These are phyloP conservation scores for Tribolium castaneum DNA, from an alignment of 1,140 invertebrate species.

Conservation along the genomic window DNA sequence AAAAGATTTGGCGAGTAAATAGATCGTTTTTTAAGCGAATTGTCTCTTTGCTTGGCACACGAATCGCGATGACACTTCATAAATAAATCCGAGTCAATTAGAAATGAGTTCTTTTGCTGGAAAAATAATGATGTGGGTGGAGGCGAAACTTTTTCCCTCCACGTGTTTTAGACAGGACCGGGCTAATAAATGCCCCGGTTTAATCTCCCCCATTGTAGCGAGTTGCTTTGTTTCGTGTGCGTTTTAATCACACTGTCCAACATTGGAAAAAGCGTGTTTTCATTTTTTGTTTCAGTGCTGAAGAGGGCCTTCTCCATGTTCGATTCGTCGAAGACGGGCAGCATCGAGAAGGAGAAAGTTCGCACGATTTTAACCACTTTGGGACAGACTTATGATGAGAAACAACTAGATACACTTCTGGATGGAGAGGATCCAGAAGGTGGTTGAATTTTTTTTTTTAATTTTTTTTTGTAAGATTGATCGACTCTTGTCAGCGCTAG, in stretches of 20 bases:
- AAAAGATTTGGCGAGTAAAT: not conserved
- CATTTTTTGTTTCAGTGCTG: slow-evolving; percentile 73
- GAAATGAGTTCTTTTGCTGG: too few relatives aligned
- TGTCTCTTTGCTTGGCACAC: not conserved
- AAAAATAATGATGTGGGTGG: too few relatives aligned
- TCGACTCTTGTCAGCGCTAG: not conserved
- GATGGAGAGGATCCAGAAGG: slow-evolving; percentile 77
- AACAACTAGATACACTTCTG: slow-evolving; percentile 75
- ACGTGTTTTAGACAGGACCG: not conserved
- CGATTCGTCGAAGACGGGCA: slow-evolving; percentile 77
- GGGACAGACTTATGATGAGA: slow-evolving; percentile 79
- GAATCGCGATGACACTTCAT: not conserved
- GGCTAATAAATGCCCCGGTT: too few relatives aligned
- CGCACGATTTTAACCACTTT: slow-evolving; percentile 80
- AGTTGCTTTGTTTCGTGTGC: too few relatives aligned
- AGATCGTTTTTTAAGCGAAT: not conserved
- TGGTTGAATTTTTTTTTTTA: slow-evolving; percentile 54
- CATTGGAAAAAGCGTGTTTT: too few relatives aligned
- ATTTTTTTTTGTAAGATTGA: too few relatives aligned
- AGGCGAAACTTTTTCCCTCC: not conserved
- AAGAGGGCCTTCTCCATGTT: slow-evolving; percentile 82
- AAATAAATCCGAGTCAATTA: not conserved
- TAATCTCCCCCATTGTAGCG: too few relatives aligned
- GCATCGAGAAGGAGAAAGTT: slow-evolving; percentile 80
- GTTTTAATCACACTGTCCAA: too few relatives aligned